A percentile compares a stretch with the other conserved stretches of the same genome.
phyloP scores from a whole-genome alignment of 2,797 vertebrate genomes.

The Luscinia luscinia region DNA sequence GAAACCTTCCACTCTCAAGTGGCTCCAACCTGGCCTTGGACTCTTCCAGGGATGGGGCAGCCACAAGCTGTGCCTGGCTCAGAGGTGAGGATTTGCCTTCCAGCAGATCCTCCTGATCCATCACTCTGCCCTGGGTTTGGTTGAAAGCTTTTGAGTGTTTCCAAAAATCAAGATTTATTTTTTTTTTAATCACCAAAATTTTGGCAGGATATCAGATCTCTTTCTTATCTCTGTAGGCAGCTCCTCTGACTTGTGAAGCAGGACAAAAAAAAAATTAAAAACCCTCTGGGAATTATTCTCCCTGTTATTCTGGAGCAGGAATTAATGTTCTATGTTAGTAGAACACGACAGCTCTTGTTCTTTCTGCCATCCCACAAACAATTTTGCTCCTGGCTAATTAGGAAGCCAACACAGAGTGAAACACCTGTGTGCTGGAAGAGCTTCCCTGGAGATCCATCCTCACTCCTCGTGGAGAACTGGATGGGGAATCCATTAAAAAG shows the following conservation, averaged over 20 bases:
- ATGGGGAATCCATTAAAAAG: slow-evolving; percentile 62
- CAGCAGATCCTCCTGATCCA: background rate
- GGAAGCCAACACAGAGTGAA: background rate
- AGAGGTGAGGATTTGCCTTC: background rate
- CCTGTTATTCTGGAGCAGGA: background rate
- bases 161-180: too few relatives aligned
- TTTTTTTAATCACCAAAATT: background rate
- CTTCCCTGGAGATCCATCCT: slow-evolving; percentile 16
- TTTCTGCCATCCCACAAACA: background rate
- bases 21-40: background rate
- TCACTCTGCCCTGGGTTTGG: background rate
- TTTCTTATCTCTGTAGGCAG: background rate
- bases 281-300: background rate
- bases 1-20: background rate
- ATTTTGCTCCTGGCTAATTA: slow-evolving; percentile 15
- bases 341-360: background rate
- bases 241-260: background rate
- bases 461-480: background rate
- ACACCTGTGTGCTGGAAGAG: slow-evolving; percentile 52
- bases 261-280: background rate
- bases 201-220: background rate
- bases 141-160: background rate
- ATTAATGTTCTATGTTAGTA: background rate
- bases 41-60: background rate
- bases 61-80: background rate